Evolutionary conservation across 1,140 invertebrate species (phyloP).

Genomic region (Drosophila nebulosa): DNA sequence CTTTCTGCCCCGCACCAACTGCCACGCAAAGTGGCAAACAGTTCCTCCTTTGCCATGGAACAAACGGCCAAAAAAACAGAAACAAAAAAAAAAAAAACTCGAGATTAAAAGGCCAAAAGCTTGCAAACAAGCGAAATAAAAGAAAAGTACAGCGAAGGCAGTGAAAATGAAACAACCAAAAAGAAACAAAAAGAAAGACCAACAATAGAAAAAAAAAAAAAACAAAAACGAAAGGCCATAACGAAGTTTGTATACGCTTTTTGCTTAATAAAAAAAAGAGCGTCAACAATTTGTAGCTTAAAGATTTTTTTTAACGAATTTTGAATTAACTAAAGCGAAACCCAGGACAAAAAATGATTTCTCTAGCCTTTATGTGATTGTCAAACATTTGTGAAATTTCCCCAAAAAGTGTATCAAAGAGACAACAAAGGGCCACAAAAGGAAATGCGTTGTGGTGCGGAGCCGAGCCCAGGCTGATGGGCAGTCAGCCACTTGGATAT

Average conservation of each 20-base stretch:
- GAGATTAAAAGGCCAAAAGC: slow-evolving; percentile 63
- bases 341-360: too few species aligned
- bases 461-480: neutral
- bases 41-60: slow-evolving; percentile 8
- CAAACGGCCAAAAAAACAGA: slow-evolving; percentile 22
- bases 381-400: too few species aligned
- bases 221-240: neutral
- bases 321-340: too few species aligned
- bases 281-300: too few species aligned
- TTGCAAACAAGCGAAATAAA: slow-evolving; percentile 37
- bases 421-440: slow-evolving; percentile 17
- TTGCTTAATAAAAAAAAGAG: too few species aligned
- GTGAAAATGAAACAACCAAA: slow-evolving; percentile 50
- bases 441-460: neutral
- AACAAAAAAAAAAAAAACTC: slow-evolving; percentile 10
- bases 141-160: slow-evolving; percentile 21
- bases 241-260: neutral
- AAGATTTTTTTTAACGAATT: too few species aligned
- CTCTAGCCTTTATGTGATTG: too few species aligned
- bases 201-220: slow-evolving; percentile 55
- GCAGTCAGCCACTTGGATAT: slow-evolving; percentile 36
- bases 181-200: slow-evolving; percentile 31
- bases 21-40: slow-evolving; percentile 39
- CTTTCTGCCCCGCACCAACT: slow-evolving; percentile 9
- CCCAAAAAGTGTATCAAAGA: slow-evolving; percentile 6